Evolutionary conservation across 2,113 vertebrate species (phyloP), one percentile per base, ranked within the genome.

Genomic region (Uria lomvia): DNA sequence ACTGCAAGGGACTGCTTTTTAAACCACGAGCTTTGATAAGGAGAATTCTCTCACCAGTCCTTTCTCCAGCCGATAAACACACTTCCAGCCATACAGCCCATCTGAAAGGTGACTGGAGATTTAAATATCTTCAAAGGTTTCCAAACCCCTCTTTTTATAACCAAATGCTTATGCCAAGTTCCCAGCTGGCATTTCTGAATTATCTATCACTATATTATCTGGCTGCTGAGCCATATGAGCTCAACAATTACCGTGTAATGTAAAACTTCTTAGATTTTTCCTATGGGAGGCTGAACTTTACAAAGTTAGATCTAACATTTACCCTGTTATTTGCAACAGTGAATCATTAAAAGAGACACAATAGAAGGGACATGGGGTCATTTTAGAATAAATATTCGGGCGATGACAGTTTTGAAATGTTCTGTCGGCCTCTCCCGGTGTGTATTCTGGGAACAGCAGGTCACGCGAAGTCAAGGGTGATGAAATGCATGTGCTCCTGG

Each of bases 21-120:
- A 94, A 96, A 91, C 82, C 59, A 50, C 2, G 8, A 66, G 29
- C 81, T 96, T 95, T 86, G 94, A 97, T 96, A 97, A 96, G 95
- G 87, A 88, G 52, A 95, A 93, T 81, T 92, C 74, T 97, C 92
- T 74, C 40, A n/a, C 71, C 78, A 73, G 36, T 62, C 52, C 8
- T 19, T 95, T 94, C 93, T 93, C 82, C 50, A 84, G 58, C 73
- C 1, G 63, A 90, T 85, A 95, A 97, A 93, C 84, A 93, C 40
- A 84, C 62, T 97, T 92, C 74, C 74, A 88, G 80, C 42, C 90
- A 66, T 65, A 73, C 26, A 65, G 83, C 40, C 85, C 76, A 77
- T 94, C 74, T 75, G 82, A 90, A 94, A 96, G 88, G 96, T 95
- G 81, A 70, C 86, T 80, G 65, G 59, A 94, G 87, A 65, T 59